These are phyloP conservation scores for Stichopus horrens DNA, from an alignment of 53 echinoderm and acorn worm genomes.

Conservation along the genomic window DNA sequence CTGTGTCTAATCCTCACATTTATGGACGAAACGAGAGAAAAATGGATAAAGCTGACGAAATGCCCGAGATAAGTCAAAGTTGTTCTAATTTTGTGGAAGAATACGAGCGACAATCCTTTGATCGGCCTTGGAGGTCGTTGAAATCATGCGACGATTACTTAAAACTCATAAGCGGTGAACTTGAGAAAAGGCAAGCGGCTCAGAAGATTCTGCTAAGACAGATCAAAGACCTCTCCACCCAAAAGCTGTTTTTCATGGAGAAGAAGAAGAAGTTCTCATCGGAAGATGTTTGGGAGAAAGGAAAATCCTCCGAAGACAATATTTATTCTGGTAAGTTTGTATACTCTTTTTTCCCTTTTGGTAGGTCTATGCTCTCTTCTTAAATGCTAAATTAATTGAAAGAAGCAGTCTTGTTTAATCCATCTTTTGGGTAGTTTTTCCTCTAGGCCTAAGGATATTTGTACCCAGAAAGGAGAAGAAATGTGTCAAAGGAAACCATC, in stretches of 20 bases:
- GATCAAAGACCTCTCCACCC: conserved; percentile 7
- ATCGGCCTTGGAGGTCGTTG: background rate
- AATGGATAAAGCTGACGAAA: background rate
- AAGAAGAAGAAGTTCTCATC: background rate
- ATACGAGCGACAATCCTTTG: background rate
- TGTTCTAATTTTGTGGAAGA: background rate
- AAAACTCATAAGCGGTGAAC: background rate
- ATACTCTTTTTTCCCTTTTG: too few species aligned
- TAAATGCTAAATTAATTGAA: too few species aligned
- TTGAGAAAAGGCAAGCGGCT: background rate
- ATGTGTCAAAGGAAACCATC: too few species aligned
- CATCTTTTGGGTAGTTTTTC: too few species aligned
- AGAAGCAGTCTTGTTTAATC: too few species aligned
- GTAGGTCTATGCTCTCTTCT: too few species aligned
- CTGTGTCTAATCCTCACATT: too few species aligned
- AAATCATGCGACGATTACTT: conserved; percentile 17
- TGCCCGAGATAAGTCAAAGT: background rate
- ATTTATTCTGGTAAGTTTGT: background rate
- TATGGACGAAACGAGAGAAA: background rate
- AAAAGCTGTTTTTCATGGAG: conserved; percentile 4
- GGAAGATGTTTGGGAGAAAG: background rate
- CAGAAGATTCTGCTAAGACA: conserved; percentile 1
- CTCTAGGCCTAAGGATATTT: too few species aligned
- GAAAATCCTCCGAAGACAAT: background rate
- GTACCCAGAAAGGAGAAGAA: too few species aligned